Percentiles rank a stretch among this genome's conserved stretches.
Conservation (phyloP, 2,797 vertebrate genomes). For the Pogonophryne albipinna region DNA sequence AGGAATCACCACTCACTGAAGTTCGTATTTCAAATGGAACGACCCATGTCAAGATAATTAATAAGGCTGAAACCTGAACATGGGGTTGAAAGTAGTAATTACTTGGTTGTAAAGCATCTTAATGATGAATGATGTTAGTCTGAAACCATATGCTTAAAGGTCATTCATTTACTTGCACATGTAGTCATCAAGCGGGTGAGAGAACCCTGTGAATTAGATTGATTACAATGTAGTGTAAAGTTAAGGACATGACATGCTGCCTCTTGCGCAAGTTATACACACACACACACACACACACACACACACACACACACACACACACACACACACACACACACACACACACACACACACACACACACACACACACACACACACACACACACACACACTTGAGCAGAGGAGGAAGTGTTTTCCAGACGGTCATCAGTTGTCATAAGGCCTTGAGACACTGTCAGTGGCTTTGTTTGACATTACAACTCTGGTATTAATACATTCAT, state of each 20-base stretch:
- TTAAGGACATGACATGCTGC: constrained; percentile 14
- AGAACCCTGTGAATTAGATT: constrained; percentile 30
- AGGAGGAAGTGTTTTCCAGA: constrained; percentile 21
- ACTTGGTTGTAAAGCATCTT: constrained; percentile 50
- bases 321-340: constrained; percentile 6
- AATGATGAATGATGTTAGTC: constrained; percentile 56
- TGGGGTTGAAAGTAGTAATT: constrained; percentile 57
- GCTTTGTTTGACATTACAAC: constrained; percentile 32
- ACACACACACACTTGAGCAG: constrained; percentile 52
- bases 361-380: constrained; percentile 46
- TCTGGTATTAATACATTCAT: constrained; percentile 15
- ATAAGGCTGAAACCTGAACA: constrained; percentile 55
- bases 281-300: neutral
- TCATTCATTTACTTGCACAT: constrained; percentile 52
- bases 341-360: constrained; percentile 1
- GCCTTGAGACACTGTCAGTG: constrained; percentile 16
- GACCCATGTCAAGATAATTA: constrained; percentile 53
- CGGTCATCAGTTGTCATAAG: constrained; percentile 23
- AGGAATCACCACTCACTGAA: constrained; percentile 31
- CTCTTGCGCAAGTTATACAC: neutral
- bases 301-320: neutral
- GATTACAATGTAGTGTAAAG: constrained; percentile 16
- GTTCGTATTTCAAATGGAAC: constrained; percentile 51
- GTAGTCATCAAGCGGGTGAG: constrained; percentile 26
- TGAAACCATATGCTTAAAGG: constrained; percentile 57